Conservation (phyloP, 2,888 invertebrate species). For the Coleophora flavipennella region DNA sequence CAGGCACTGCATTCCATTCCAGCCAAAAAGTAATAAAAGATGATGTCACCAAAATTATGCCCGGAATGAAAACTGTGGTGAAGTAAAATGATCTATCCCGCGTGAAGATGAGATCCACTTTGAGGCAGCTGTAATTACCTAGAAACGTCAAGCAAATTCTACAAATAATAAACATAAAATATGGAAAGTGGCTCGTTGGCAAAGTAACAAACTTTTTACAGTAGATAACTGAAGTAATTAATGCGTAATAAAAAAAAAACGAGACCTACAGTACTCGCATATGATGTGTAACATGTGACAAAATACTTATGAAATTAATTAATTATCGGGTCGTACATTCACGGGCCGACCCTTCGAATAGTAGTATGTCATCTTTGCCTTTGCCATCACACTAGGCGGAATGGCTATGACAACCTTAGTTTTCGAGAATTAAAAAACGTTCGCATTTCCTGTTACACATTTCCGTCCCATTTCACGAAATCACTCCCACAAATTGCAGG, state of each 20-base stretch:
- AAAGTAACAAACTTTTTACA: conserved; percentile 12
- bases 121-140: conserved; percentile 97
- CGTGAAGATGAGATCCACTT: conserved; percentile 94
- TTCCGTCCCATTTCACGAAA: conserved; percentile 5
- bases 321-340: too few relatives aligned
- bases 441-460: too few relatives aligned
- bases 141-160: conserved; percentile 65
- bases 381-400: too few relatives aligned
- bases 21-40: conserved; percentile 98
- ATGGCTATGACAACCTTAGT: too few relatives aligned
- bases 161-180: conserved; percentile 40
- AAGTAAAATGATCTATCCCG: conserved; percentile 97
- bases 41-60: conserved; percentile 95
- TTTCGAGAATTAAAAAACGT: too few relatives aligned
- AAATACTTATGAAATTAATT: too few relatives aligned
- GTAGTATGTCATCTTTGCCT: too few relatives aligned
- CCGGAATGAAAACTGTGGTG: conserved; percentile 97
- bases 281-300: too few relatives aligned
- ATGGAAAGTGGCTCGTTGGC: conserved; percentile 28
- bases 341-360: too few relatives aligned
- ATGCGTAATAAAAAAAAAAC: too few relatives aligned
- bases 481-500: background rate
- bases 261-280: too few relatives aligned
- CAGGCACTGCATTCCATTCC: conserved; percentile 97
- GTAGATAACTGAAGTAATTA: too few relatives aligned